These are phyloP conservation scores for Rhinichthys osculus DNA, from an alignment of 2,797 vertebrate species.

Conservation along the genomic window DNA sequence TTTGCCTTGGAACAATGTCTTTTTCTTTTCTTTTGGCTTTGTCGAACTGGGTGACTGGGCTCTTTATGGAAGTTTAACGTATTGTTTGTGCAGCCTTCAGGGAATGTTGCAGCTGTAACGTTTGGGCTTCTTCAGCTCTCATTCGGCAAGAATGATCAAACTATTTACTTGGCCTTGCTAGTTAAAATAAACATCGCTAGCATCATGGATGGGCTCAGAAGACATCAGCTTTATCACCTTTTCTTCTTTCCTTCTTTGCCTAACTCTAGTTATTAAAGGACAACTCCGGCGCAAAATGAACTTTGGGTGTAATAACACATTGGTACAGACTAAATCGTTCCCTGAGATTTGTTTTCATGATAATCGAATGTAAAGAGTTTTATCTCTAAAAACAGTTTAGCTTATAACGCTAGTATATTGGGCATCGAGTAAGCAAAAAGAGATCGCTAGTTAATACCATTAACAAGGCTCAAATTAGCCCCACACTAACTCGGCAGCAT, in stretches of 20 bases:
- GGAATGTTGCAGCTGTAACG: background rate
- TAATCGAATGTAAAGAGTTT: too few species aligned
- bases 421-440: too few species aligned
- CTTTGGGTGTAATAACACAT: too few species aligned
- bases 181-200: background rate
- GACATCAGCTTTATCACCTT: conserved; percentile 14
- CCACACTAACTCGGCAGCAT: too few species aligned
- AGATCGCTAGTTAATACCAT: too few species aligned
- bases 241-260: conserved; percentile 35
- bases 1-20: background rate
- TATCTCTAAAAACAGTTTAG: too few species aligned
- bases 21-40: conserved; percentile 25
- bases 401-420: too few species aligned
- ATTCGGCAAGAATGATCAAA: conserved; percentile 8
- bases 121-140: background rate
- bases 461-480: too few species aligned
- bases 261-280: background rate
- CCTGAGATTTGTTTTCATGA: too few species aligned
- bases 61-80: background rate
- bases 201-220: conserved; percentile 11
- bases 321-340: too few species aligned
- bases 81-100: background rate
- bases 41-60: conserved; percentile 22
- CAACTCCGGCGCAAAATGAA: too few species aligned
- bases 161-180: conserved; percentile 12